A percentile compares a stretch with the other conserved stretches of the same genome.
These are phyloP conservation scores for Hemichromis elongatus DNA, from an alignment of 2,113 vertebrate species.

Conservation along the genomic window DNA sequence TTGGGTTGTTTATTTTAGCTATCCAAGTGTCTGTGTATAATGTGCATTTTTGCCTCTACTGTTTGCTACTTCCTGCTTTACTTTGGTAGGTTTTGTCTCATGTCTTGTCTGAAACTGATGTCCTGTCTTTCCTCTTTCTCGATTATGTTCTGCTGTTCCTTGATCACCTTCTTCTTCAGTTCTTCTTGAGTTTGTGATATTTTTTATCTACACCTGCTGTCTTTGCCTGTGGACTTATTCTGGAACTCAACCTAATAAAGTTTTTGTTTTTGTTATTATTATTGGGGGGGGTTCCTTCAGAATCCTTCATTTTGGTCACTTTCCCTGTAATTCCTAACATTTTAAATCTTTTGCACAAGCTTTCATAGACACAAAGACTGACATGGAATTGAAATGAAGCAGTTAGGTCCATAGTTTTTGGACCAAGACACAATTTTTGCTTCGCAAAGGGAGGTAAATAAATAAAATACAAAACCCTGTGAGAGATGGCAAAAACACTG, in stretches of 20 bases:
- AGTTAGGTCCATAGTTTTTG: not conserved
- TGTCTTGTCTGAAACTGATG: not conserved
- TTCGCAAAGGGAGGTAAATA: not conserved
- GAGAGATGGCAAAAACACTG: rapidly evolving
- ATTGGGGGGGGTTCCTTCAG: not conserved
- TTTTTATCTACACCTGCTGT: not conserved
- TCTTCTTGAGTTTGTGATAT: not conserved
- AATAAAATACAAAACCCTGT: too few species aligned
- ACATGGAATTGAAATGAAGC: not conserved
- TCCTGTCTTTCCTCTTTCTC: not conserved
- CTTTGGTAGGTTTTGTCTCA: not conserved
- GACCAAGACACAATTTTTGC: not conserved
- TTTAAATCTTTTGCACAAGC: not conserved
- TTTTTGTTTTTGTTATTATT: not conserved
- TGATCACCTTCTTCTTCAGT: not conserved
- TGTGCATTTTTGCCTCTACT: not conserved
- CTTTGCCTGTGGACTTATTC: not conserved
- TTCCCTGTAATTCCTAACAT: not conserved
- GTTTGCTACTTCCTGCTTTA: not conserved
- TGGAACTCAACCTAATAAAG: not conserved
- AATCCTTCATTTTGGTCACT: not conserved
- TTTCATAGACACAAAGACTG: not conserved
- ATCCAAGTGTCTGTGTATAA: not conserved
- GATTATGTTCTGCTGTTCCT: not conserved
- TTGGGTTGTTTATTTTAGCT: too few species aligned